phyloP scores from a whole-genome alignment of 2,113 vertebrate species.

The Urocitellus parryii region DNA sequence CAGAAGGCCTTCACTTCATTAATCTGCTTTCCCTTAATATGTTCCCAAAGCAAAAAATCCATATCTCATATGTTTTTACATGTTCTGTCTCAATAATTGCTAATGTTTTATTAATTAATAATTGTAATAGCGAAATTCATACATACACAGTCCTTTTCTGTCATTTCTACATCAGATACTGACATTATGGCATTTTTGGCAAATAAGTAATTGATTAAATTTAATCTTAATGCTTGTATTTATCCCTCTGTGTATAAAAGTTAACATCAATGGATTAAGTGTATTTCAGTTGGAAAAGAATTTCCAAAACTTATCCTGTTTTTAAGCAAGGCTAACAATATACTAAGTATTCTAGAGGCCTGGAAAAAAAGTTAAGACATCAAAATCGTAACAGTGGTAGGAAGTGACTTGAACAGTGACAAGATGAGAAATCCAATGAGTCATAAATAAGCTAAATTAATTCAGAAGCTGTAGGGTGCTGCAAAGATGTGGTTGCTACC shows the following conservation, averaged over 20 bases:
- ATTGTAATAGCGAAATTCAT: background rate
- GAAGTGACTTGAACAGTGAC: conserved; percentile 58
- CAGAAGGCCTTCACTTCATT: background rate
- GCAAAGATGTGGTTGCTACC: conserved; percentile 26
- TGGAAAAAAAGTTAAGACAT: conserved; percentile 37
- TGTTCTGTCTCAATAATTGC: background rate
- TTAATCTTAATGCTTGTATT: background rate
- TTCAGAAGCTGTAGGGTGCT: conserved; percentile 46
- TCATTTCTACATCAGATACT: background rate
- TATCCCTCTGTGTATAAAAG: background rate
- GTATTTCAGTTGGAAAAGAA: conserved; percentile 31
- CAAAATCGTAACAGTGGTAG: conserved; percentile 16
- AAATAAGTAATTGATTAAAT: conserved; percentile 19
- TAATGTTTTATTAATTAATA: conserved; percentile 27
- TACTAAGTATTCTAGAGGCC: background rate
- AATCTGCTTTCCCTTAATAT: background rate
- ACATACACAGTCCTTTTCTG: background rate
- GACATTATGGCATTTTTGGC: background rate
- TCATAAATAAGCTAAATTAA: conserved; percentile 68
- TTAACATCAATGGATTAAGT: background rate
- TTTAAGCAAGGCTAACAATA: background rate
- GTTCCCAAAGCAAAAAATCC: background rate
- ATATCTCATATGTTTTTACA: conserved; percentile 1
- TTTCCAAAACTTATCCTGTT: background rate
- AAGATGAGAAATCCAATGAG: background rate